Conservation (phyloP, 2,113 vertebrate genomes). For the Erythrocercus mccallii region DNA sequence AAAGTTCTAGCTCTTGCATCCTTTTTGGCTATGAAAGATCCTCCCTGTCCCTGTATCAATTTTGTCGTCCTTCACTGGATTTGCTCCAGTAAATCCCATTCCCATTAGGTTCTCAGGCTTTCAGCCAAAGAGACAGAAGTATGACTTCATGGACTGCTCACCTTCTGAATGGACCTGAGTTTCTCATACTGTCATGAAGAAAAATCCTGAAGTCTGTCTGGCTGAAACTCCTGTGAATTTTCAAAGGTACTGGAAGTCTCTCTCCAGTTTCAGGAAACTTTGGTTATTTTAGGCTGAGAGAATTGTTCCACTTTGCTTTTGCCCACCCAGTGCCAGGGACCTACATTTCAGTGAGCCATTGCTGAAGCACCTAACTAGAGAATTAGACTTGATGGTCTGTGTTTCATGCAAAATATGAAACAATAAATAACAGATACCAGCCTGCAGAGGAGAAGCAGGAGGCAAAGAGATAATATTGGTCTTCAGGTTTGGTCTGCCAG, state of each 20-base stretch:
- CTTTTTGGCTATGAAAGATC: not conserved
- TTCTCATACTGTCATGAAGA: not conserved
- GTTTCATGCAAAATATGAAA: not conserved
- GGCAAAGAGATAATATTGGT: not conserved
- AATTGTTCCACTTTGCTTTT: not conserved
- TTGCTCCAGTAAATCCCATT: not conserved
- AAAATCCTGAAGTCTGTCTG: not conserved
- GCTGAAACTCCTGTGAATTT: not conserved
- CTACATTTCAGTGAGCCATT: not conserved
- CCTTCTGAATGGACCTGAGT: not conserved
- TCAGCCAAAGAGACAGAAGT: not conserved
- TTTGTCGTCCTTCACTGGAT: not conserved
- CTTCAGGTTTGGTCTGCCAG: not conserved
- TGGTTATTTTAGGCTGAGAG: not conserved
- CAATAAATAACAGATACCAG: not conserved
- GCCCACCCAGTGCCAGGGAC: not conserved
- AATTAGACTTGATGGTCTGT: not conserved
- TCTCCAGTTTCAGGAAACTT: not conserved
- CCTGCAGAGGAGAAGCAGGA: not conserved
- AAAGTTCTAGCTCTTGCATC: not conserved
- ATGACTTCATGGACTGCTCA: not conserved
- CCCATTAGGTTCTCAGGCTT: not conserved
- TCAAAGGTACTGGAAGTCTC: not conserved
- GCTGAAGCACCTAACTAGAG: not conserved
- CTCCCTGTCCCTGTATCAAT: not conserved